Evolutionary conservation across 2,113 vertebrate genomes (phyloP).

Genomic region (Ovis canadensis): DNA sequence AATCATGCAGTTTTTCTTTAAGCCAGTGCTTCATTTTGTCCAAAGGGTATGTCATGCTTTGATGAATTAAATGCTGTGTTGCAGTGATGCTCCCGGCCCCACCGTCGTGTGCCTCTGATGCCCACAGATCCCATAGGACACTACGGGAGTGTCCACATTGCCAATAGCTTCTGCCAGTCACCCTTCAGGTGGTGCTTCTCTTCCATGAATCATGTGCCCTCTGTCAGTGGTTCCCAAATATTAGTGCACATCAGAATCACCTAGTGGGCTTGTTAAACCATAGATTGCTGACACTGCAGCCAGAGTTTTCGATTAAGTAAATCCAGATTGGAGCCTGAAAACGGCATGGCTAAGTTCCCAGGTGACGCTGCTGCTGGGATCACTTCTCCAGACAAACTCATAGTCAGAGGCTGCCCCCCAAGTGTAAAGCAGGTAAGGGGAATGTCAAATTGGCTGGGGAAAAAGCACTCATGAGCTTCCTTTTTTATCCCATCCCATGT

Average conservation of each 20-base stretch:
- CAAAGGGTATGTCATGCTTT: not conserved
- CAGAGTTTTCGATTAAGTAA: not conserved
- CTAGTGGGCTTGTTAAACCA: not conserved
- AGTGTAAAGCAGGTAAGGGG: not conserved
- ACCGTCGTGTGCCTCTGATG: accelerated
- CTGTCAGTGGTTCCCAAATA: not conserved
- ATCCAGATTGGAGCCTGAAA: not conserved
- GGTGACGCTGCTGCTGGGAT: not conserved
- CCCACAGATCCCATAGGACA: not conserved
- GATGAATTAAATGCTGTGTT: not conserved
- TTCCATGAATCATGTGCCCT: not conserved
- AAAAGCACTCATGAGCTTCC: not conserved
- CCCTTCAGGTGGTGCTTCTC: not conserved
- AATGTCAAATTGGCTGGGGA: not conserved
- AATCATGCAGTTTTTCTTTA: not conserved
- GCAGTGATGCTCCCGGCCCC: accelerated
- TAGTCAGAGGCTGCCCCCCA: not conserved
- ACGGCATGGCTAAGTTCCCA: not conserved
- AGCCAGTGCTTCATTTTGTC: not conserved
- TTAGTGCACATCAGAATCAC: not conserved
- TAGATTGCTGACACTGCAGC: not conserved
- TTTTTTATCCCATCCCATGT: not conserved
- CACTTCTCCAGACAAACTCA: not conserved
- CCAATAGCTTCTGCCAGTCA: not conserved
- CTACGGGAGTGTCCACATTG: not conserved